Percentiles rank a stretch among this genome's conserved stretches.
Evolutionary conservation across 2,797 vertebrate species (phyloP).

Genomic region (Hypotaenidia okinawae): DNA sequence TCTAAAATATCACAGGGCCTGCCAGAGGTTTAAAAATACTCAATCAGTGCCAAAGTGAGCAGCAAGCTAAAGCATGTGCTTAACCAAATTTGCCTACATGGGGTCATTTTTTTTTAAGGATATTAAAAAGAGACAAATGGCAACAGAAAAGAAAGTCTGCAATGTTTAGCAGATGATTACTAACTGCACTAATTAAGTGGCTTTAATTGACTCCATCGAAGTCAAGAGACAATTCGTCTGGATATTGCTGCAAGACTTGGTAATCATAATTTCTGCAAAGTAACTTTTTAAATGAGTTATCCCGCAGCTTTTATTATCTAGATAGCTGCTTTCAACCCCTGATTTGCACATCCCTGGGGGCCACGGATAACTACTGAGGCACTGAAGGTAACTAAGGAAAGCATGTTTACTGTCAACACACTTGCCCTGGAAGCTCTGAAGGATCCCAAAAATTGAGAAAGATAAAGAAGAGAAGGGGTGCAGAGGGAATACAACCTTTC

Average conservation of each 20-base stretch:
- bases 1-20: not conserved
- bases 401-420: not conserved
- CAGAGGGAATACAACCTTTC: not conserved
- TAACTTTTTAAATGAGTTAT: conserved; percentile 34
- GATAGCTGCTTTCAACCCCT: not conserved
- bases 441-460: not conserved
- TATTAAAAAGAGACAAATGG: not conserved
- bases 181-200: conserved; percentile 54
- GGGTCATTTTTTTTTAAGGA: not conserved
- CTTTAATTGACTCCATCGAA: conserved; percentile 51
- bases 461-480: not conserved
- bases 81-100: not conserved
- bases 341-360: not conserved
- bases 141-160: not conserved
- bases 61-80: not conserved
- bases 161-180: conserved; percentile 40
- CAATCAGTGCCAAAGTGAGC: not conserved
- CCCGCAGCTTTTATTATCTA: conserved; percentile 22
- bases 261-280: conserved; percentile 15
- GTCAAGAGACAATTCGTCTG: conserved; percentile 17
- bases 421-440: not conserved
- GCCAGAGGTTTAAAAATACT: not conserved
- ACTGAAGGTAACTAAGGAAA: not conserved
- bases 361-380: not conserved
- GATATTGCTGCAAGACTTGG: conserved; percentile 1